Percentiles rank a stretch among this genome's conserved stretches.
Conservation (phyloP, 2,113 vertebrate species). For the Ophiodon elongatus region DNA sequence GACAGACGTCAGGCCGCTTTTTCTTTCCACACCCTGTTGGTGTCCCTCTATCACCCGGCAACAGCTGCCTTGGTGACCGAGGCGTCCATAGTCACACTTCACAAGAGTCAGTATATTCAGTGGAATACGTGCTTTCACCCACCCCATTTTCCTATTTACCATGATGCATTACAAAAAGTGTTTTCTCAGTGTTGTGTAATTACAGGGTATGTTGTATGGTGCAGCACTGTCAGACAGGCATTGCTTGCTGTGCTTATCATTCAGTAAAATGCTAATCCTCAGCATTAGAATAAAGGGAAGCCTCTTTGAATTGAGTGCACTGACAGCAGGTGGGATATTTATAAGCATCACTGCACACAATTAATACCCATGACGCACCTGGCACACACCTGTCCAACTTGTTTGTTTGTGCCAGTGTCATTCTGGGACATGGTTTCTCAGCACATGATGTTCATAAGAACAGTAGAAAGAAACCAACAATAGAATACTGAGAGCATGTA, state of each 20-base stretch:
- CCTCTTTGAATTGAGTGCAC: constrained; percentile 49
- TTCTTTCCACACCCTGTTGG: constrained; percentile 53
- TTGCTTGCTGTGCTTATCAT: constrained; percentile 8
- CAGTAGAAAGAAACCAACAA: constrained; percentile 4
- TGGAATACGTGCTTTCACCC: background rate
- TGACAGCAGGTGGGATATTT: constrained; percentile 68
- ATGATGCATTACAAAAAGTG: background rate
- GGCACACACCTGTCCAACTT: constrained; percentile 39
- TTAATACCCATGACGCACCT: constrained; percentile 52
- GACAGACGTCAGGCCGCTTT: constrained; percentile 66
- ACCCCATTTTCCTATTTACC: background rate
- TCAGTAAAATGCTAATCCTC: constrained; percentile 55
- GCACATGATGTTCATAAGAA: background rate
- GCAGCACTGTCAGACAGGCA: background rate
- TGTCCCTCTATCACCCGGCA: constrained; percentile 64
- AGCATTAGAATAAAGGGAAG: constrained; percentile 50
- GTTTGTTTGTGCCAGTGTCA: constrained; percentile 36
- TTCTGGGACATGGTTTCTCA: constrained; percentile 6
- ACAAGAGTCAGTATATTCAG: background rate
- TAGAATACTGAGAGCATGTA: background rate
- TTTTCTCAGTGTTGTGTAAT: background rate
- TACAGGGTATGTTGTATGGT: background rate
- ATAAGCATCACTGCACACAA: constrained; percentile 50
- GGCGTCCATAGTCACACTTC: constrained; percentile 37
- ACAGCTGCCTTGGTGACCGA: constrained; percentile 69